Evolutionary conservation across 1,140 invertebrate genomes (phyloP).

Genomic region (Sarcophaga peregrina): DNA sequence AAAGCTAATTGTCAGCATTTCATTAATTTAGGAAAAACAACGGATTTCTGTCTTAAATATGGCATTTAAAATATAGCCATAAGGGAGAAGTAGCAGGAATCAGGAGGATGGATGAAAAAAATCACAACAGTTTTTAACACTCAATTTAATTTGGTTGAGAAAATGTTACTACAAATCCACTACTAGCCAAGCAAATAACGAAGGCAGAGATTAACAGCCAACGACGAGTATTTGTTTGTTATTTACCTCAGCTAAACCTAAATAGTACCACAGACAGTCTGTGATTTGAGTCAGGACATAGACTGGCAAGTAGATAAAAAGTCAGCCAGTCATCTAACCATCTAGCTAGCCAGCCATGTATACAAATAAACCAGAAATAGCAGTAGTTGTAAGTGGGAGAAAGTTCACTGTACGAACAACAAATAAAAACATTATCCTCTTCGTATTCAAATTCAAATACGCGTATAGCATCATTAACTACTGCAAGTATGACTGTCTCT

Average conservation of each 20-base stretch:
- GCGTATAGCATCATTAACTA: not conserved
- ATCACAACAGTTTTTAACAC: not conserved
- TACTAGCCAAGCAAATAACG: not conserved
- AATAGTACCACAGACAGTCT: not conserved
- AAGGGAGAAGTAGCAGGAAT: not conserved
- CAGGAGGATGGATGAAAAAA: not conserved
- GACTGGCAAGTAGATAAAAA: not conserved
- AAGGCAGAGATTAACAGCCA: not conserved
- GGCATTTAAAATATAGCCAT: not conserved
- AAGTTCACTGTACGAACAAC: slow-evolving; percentile 21
- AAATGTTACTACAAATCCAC: not conserved
- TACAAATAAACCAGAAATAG: not conserved
- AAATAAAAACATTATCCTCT: not conserved
- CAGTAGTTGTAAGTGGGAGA: not conserved
- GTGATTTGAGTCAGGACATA: not conserved
- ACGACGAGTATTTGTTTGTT: slow-evolving; percentile 6
- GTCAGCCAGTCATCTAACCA: not conserved
- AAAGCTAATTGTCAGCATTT: not conserved
- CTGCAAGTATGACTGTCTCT: not conserved
- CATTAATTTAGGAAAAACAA: not conserved
- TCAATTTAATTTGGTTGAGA: not conserved
- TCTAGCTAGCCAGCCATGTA: not conserved
- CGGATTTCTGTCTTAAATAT: not conserved
- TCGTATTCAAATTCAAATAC: not conserved
- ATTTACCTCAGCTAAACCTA: not conserved